Conservation (phyloP, 2,797 vertebrate species). For the Decapterus maruadsi region DNA sequence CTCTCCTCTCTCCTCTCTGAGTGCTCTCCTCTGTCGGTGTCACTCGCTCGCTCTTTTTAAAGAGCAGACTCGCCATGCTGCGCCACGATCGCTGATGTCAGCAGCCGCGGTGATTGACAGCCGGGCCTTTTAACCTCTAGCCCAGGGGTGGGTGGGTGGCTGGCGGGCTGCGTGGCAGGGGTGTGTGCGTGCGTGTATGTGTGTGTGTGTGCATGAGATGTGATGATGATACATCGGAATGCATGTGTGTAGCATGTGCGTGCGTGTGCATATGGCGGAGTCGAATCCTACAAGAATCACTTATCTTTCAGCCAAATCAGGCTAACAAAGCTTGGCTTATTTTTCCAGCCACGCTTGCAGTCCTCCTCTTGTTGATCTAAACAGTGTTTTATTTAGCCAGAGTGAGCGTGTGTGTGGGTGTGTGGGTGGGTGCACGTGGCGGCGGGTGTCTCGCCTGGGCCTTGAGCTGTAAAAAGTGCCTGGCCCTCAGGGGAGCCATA, state of each 20-base stretch:
- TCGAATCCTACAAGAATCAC: constrained; percentile 34
- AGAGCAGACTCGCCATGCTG: constrained; percentile 65
- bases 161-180: constrained; percentile 30
- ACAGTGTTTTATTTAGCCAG: constrained; percentile 73
- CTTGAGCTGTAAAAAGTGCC: constrained; percentile 85
- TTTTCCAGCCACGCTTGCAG: constrained; percentile 48
- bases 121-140: constrained; percentile 81
- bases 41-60: constrained; percentile 78
- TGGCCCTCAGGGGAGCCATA: constrained; percentile 82
- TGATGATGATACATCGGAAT: constrained; percentile 66
- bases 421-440: constrained; percentile 40
- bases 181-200: constrained; percentile 10
- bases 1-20: constrained; percentile 55
- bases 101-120: constrained; percentile 84
- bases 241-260: constrained; percentile 10
- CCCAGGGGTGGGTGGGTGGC: constrained; percentile 41
- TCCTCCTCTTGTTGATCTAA: constrained; percentile 71
- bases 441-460: constrained; percentile 73
- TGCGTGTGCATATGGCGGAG: constrained; percentile 25
- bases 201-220: constrained; percentile 44
- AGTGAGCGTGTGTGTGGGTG: background rate
- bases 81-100: constrained; percentile 84
- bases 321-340: constrained; percentile 61
- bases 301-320: constrained; percentile 42
- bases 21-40: constrained; percentile 79